Percentiles rank a stretch among this genome's conserved stretches.
These are phyloP conservation scores for Hylia prasina DNA, from an alignment of 2,113 vertebrate species.

Conservation along the genomic window DNA sequence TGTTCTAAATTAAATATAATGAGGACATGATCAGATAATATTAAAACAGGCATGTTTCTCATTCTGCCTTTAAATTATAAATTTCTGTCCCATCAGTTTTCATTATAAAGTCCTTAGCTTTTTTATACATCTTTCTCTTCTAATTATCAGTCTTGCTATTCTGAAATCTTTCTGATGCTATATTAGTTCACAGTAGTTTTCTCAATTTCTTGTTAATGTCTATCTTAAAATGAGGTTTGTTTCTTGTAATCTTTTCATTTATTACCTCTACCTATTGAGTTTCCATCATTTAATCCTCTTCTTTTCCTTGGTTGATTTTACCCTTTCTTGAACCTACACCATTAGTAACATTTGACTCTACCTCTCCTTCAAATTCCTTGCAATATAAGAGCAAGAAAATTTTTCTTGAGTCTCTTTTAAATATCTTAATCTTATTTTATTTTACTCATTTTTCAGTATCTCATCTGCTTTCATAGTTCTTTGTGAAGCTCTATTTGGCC, in stretches of 20 bases:
- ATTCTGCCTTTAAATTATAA: background rate
- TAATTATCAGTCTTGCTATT: background rate
- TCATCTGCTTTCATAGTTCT: background rate
- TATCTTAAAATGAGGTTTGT: background rate
- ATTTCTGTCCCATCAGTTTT: background rate
- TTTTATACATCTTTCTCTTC: background rate
- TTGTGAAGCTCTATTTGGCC: background rate
- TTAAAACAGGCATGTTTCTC: background rate
- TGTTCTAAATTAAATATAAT: background rate
- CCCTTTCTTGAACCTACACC: background rate
- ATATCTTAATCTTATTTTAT: background rate
- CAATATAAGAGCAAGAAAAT: background rate
- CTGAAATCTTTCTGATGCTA: background rate
- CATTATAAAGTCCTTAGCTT: background rate
- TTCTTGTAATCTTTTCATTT: background rate
- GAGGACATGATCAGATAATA: background rate
- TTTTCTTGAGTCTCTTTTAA: background rate
- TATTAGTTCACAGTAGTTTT: background rate
- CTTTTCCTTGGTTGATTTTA: background rate
- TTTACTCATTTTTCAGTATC: background rate
- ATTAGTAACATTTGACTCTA: background rate
- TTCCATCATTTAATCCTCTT: background rate
- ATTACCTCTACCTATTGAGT: background rate
- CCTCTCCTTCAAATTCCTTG: background rate
- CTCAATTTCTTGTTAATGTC: background rate